phyloP scores from a whole-genome alignment of 2,113 vertebrate species.

The Pipa parva region DNA sequence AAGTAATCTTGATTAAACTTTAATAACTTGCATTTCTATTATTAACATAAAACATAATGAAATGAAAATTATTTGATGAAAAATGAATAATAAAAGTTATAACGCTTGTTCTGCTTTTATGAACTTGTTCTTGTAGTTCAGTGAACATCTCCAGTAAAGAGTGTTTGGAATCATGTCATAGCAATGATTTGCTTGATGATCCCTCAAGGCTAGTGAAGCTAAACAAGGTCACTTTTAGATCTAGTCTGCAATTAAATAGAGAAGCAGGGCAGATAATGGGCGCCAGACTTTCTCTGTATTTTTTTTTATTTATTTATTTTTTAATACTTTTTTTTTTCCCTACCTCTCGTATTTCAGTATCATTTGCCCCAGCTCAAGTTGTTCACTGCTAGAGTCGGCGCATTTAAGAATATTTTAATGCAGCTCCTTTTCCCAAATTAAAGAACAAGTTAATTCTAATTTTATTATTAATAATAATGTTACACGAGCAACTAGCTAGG shows the following conservation, averaged over 20 bases:
- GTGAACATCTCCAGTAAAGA: background rate
- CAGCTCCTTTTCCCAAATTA: too few relatives aligned
- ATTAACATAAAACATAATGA: too few relatives aligned
- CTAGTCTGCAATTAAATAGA: conserved; percentile 32
- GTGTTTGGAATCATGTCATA: conserved; percentile 14
- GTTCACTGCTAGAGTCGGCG: background rate
- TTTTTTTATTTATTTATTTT: conserved; percentile 11
- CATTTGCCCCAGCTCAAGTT: background rate
- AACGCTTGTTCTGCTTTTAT: too few relatives aligned
- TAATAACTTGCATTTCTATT: too few relatives aligned
- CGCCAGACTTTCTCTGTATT: background rate
- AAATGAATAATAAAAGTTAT: too few relatives aligned
- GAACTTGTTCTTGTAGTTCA: too few relatives aligned
- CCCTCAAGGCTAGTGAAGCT: conserved; percentile 30
- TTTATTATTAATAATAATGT: too few relatives aligned
- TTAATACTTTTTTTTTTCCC: background rate
- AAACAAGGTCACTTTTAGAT: conserved; percentile 37
- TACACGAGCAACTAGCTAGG: too few relatives aligned
- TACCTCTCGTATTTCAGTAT: background rate
- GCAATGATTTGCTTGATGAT: conserved; percentile 23
- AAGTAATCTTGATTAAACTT: too few relatives aligned
- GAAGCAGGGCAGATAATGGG: conserved; percentile 3
- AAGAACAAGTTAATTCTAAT: too few relatives aligned
- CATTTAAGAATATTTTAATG: background rate
- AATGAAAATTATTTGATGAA: too few relatives aligned